Evolutionary conservation across 2,113 vertebrate species (phyloP).

Genomic region (Glareola pratincola): DNA sequence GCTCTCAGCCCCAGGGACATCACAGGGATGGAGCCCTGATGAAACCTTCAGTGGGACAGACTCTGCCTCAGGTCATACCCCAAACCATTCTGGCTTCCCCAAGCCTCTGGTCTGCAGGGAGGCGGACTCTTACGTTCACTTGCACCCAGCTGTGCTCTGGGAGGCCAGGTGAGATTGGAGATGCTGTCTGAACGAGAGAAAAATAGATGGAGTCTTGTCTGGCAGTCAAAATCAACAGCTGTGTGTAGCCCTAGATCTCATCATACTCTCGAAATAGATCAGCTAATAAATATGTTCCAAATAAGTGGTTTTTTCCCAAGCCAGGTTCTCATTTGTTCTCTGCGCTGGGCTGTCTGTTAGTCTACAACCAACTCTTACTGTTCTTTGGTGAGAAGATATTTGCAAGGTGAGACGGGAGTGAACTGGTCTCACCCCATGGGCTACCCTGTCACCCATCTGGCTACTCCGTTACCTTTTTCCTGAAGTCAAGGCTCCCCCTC

Average conservation of each 20-base stretch:
- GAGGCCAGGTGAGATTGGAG: neutral
- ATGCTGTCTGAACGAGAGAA: neutral
- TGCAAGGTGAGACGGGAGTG: neutral
- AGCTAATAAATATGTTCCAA: neutral
- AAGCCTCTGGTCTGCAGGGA: neutral
- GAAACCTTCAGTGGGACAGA: neutral
- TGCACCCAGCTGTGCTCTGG: neutral
- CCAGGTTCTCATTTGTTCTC: neutral
- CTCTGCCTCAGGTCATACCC: neutral
- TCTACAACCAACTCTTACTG: neutral
- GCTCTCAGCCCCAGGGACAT: neutral
- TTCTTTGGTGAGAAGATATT: neutral
- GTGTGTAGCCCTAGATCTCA: neutral
- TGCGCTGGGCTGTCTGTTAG: neutral
- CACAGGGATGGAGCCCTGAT: neutral
- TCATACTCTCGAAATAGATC: neutral
- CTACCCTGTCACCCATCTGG: neutral
- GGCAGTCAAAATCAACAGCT: neutral
- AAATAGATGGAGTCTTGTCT: neutral
- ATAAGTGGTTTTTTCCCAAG: neutral
- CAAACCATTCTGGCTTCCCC: neutral
- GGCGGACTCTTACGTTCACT: neutral
- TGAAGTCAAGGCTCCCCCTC: neutral
- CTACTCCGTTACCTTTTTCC: neutral
- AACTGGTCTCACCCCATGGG: neutral